Conservation (phyloP, 2,113 vertebrate genomes). For the Larimichthys polyactis region DNA sequence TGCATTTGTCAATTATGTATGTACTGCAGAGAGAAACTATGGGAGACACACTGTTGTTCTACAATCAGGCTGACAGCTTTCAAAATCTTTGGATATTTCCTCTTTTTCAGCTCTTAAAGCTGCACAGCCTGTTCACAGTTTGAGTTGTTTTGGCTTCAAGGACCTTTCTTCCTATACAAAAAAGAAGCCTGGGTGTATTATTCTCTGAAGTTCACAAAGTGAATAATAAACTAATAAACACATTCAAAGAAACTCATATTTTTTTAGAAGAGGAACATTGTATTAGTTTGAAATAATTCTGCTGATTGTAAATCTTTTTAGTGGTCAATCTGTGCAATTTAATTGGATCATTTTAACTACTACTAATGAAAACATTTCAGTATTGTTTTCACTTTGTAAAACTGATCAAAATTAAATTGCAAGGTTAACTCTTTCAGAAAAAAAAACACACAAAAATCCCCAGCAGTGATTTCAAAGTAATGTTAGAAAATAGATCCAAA, state of each 20-base stretch:
- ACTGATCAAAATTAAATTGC: slow-evolving; percentile 1
- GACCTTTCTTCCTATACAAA: background rate
- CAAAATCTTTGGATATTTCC: slow-evolving; percentile 29
- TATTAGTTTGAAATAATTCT: background rate
- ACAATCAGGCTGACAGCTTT: slow-evolving; percentile 45
- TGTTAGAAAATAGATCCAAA: slow-evolving; percentile 25
- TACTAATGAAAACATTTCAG: background rate
- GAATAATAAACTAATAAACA: slow-evolving; percentile 20
- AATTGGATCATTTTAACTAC: background rate
- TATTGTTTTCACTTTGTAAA: background rate
- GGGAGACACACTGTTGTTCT: slow-evolving; percentile 40
- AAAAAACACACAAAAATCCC: background rate
- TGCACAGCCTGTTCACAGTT: background rate
- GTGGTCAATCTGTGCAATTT: background rate
- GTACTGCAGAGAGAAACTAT: slow-evolving; percentile 43
- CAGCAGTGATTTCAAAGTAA: background rate
- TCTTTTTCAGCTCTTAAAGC: slow-evolving; percentile 27
- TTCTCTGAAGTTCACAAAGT: slow-evolving; percentile 1
- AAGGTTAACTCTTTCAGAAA: slow-evolving; percentile 28
- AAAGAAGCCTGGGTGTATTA: background rate
- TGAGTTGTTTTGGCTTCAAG: slow-evolving; percentile 22
- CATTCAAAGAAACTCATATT: background rate
- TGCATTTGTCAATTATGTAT: slow-evolving; percentile 65
- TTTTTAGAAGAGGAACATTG: background rate
- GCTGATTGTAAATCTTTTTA: background rate